phyloP scores from a whole-genome alignment of 2,888 invertebrate genomes.

The Heteromyza rotundicornis region DNA sequence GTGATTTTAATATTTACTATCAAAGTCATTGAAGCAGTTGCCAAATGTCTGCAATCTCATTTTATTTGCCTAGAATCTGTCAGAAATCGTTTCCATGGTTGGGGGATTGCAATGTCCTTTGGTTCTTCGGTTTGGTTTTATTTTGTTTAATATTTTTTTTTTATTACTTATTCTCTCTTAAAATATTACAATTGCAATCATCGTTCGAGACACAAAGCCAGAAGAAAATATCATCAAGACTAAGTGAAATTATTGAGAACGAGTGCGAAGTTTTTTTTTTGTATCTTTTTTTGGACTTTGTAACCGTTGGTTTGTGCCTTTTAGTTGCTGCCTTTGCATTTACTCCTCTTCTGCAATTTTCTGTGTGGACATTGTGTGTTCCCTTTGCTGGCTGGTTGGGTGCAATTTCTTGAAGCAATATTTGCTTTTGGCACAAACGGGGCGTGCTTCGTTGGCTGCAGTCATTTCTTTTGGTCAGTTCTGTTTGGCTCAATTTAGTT shows the following conservation, averaged over 20 bases:
- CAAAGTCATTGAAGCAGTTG: too few relatives aligned
- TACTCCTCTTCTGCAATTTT: not conserved
- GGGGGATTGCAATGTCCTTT: too few relatives aligned
- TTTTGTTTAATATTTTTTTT: too few relatives aligned
- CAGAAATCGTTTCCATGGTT: too few relatives aligned
- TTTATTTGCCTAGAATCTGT: too few relatives aligned
- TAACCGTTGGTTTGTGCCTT: not conserved
- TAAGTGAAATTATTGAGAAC: constrained; percentile 2
- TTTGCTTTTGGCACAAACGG: not conserved
- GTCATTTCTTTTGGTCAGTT: too few relatives aligned
- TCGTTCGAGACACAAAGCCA: not conserved
- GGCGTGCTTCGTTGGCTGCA: not conserved
- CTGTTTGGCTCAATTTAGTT: not conserved
- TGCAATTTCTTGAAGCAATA: not conserved
- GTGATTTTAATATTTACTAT: too few relatives aligned
- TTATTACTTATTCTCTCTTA: not conserved
- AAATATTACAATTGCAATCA: constrained; percentile 1
- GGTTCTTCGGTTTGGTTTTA: too few relatives aligned
- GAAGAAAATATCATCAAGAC: not conserved
- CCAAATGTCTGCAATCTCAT: too few relatives aligned
- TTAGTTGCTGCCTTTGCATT: not conserved
- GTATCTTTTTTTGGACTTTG: not conserved
- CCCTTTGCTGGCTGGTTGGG: not conserved
- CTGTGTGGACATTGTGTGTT: not conserved
- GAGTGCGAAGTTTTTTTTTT: not conserved